Evolutionary conservation across 2,113 vertebrate genomes (phyloP).

Genomic region (Numida meleagris): DNA sequence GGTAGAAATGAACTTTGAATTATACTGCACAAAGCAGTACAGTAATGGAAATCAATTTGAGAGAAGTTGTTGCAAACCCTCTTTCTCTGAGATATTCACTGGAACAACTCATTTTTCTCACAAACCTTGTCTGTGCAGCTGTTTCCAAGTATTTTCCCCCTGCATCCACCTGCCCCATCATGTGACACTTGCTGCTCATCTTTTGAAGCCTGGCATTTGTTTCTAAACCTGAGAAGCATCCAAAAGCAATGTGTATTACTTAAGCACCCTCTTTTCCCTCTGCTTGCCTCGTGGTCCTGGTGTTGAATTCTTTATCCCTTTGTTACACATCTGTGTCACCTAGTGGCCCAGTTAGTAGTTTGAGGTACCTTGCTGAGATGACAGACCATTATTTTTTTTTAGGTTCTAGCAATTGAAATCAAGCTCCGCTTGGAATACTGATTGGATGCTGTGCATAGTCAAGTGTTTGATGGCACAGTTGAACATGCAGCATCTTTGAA

Average conservation of each 20-base stretch:
- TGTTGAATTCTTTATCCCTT: background rate
- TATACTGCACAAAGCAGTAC: background rate
- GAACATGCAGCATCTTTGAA: background rate
- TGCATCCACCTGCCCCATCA: background rate
- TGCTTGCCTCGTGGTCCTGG: background rate
- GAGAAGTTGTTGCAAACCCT: background rate
- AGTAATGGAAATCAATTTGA: background rate
- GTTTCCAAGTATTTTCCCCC: background rate
- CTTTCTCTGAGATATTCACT: background rate
- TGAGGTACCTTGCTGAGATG: background rate
- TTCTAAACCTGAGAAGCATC: background rate
- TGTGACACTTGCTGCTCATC: background rate
- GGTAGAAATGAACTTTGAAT: background rate
- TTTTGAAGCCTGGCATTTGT: background rate
- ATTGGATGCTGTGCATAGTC: rapidly evolving
- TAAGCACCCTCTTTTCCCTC: rapidly evolving
- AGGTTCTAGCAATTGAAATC: background rate
- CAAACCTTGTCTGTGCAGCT: background rate
- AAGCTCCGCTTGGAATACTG: background rate
- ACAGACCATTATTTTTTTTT: no score
- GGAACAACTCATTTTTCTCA: background rate
- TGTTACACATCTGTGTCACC: rapidly evolving
- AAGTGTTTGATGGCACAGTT: background rate
- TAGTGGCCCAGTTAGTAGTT: background rate
- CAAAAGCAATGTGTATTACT: background rate